Base-by-base conservation (phyloP, 2,888 invertebrate species). In the Geophilus truncorum region DNA sequence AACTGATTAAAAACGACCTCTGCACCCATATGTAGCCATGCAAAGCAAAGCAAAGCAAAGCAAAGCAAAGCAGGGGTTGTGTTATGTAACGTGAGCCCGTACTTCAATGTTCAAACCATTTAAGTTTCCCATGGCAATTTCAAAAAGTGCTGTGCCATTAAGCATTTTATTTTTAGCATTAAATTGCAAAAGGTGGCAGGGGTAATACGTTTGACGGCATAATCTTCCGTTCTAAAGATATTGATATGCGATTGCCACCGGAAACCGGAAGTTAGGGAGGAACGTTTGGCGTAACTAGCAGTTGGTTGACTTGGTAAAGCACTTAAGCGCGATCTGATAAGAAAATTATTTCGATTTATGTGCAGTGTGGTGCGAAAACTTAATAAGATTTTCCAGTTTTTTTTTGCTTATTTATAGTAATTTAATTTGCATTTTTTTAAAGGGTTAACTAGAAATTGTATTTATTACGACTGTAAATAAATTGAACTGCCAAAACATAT, bases 201-300 rank as follows among this genome's bases (percentile, higher is more conserved):
- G 18, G 51, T 51, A 18, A 51, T 18, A 18, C 18, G 3, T 18
- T 5, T 1, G 51, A 51, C 51, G 51, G 18, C 51, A 51, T 51
- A 51, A 51, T 51, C 51, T 18, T 51, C 18, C 40, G n/a, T 40
- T 40, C 40, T 40, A 4, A 40, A 12, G 18, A 18, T 51, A 51
- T 70, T 70, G 70, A 28, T 70, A 70, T 70, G 70, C 28, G 25
- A 70, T 70, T 70, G 12, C 25, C 23, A 70, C 70, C 70, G 70
- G 70, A 70, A 70, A 70, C 70, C 23, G 70, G 70, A 70, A 70
- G 70, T 70, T 70, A 70, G 70, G 5, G 28, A 28, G 10, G 70
- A 23, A 70, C 51, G n/a, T 70, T 28, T 9, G 25, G 15, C 7
- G 70, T 25, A 23, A 70, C 25, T 23, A 62, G 10, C 9, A 10